Evolutionary conservation across 2,113 vertebrate species (phyloP).

Genomic region (Aplodontia rufa): DNA sequence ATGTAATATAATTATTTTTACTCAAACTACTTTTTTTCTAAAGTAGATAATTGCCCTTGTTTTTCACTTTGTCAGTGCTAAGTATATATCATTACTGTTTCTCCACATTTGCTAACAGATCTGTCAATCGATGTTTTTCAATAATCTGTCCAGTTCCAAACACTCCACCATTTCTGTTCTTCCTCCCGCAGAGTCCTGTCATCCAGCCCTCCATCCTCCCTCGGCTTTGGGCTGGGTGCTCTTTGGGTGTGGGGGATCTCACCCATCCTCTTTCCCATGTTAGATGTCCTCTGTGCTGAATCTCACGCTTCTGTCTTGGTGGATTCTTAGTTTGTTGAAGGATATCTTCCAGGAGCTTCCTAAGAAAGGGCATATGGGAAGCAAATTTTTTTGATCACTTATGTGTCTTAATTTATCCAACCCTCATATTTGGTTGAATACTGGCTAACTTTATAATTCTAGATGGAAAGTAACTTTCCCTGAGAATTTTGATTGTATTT

Average conservation of each 20-base stretch:
- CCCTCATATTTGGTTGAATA: not conserved
- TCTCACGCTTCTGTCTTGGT: not conserved
- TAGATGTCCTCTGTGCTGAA: not conserved
- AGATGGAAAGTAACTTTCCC: not conserved
- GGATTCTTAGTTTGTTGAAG: not conserved
- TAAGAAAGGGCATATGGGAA: not conserved
- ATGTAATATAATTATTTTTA: not conserved
- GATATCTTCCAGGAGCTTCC: not conserved
- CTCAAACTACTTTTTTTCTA: not conserved
- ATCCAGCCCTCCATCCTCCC: not conserved
- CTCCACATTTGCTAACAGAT: not conserved
- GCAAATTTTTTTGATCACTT: not conserved
- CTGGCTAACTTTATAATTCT: not conserved
- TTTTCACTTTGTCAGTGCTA: not conserved
- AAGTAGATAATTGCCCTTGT: not conserved
- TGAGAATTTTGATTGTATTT: conserved; percentile 9
- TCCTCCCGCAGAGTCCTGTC: not conserved
- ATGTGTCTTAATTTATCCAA: not conserved
- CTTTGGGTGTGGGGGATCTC: not conserved
- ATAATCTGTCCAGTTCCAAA: not conserved
- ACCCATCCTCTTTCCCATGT: too few species aligned
- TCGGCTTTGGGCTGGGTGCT: not conserved
- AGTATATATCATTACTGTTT: not conserved
- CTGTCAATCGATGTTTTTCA: not conserved
- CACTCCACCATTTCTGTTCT: not conserved